phyloP scores from a whole-genome alignment of 2,113 vertebrate species.

The Cervus canadensis region DNA sequence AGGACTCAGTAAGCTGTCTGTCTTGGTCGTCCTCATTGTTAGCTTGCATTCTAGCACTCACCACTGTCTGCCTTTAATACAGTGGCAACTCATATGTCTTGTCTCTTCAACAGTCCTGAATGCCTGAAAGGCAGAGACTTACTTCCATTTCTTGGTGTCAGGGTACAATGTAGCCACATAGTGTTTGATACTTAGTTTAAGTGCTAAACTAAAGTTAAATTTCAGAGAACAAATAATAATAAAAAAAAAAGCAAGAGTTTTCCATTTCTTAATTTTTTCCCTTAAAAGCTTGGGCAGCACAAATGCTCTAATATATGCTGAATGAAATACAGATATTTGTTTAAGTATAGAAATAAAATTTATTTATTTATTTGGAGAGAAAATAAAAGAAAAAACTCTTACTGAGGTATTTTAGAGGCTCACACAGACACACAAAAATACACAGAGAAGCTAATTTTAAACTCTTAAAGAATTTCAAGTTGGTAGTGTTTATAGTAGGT shows the following conservation, averaged over 20 bases:
- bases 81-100: not conserved
- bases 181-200: not conserved
- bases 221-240: not conserved
- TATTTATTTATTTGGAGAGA: conserved; percentile 8
- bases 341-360: conserved; percentile 9
- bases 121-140: not conserved
- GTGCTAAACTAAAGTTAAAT: not conserved
- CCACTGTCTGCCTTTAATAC: not conserved
- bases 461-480: not conserved
- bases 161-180: not conserved
- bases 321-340: not conserved
- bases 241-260: not conserved
- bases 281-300: not conserved
- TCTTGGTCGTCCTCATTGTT: not conserved
- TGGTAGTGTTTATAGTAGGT: not conserved
- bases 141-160: not conserved
- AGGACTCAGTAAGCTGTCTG: not conserved
- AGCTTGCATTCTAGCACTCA: not conserved
- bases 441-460: not conserved
- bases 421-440: not conserved
- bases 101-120: not conserved
- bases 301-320: not conserved
- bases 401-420: not conserved
- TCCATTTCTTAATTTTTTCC: not conserved
- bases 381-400: not conserved